Evolutionary conservation across 2,888 invertebrate genomes (phyloP).

Genomic region (Chalcis sispes): DNA sequence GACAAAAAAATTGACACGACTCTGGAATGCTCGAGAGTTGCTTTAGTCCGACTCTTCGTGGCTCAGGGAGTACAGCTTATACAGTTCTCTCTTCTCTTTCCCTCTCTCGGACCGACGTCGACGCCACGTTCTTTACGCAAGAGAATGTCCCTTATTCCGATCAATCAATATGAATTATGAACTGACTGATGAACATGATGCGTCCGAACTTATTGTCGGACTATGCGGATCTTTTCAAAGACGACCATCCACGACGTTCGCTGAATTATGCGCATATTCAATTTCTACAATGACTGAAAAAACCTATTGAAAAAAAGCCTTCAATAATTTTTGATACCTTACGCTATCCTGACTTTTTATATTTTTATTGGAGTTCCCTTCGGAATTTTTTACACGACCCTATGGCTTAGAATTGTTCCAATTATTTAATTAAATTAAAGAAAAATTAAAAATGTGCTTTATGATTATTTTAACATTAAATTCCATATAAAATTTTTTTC

Average conservation of each 20-base stretch:
- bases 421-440: conserved; percentile 18
- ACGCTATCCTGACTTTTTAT: too few relatives aligned
- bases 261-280: conserved; percentile 51
- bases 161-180: conserved; percentile 58
- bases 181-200: conserved; percentile 47
- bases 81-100: neutral
- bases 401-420: neutral
- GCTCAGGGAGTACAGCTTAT: too few relatives aligned
- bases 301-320: conserved; percentile 2
- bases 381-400: neutral
- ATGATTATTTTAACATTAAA: too few relatives aligned
- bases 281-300: conserved; percentile 24
- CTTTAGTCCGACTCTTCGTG: too few relatives aligned
- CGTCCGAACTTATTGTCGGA: conserved; percentile 46
- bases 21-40: conserved; percentile 31
- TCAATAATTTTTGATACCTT: neutral
- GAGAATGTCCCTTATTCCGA: conserved; percentile 52
- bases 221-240: conserved; percentile 13
- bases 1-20: conserved; percentile 44
- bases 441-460: too few relatives aligned
- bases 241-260: conserved; percentile 9
- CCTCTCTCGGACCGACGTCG: neutral
- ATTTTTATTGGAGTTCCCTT: neutral
- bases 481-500: too few relatives aligned
- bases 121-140: conserved; percentile 17